These are phyloP conservation scores for Mus pahari DNA, from an alignment of 2,113 vertebrate genomes.

Conservation along the genomic window DNA sequence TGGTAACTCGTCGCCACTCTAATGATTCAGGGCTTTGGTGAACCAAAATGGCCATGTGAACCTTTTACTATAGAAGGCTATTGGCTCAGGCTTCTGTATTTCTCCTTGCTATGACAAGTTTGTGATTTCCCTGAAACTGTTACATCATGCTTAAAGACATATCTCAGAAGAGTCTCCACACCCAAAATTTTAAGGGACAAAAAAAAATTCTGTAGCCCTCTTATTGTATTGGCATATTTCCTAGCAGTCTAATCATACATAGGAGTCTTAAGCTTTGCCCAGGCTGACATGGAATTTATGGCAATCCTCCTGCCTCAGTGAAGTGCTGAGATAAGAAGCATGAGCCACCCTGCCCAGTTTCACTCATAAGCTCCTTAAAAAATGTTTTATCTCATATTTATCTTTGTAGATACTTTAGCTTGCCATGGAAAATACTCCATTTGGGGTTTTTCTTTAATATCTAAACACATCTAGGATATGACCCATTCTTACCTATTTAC, in stretches of 20 bases:
- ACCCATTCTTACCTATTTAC: background rate
- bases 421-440: background rate
- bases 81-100: background rate
- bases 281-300: background rate
- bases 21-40: background rate
- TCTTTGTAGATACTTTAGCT: background rate
- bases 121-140: slow-evolving; percentile 17
- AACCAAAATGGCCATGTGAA: background rate
- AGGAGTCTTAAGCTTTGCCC: background rate
- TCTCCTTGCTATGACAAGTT: slow-evolving; percentile 4
- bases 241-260: background rate
- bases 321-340: background rate
- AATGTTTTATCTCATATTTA: background rate
- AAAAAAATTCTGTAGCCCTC: background rate
- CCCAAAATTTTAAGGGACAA: background rate
- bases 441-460: background rate
- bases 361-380: slow-evolving; percentile 30
- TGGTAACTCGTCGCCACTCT: background rate
- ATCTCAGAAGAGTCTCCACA: background rate
- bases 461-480: background rate
- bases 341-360: background rate
- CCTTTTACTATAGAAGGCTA: background rate
- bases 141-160: background rate
- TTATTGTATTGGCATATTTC: background rate
- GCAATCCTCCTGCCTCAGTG: background rate